Evolutionary conservation across 2,888 invertebrate genomes (phyloP).

Genomic region (Caenorhabditis japonica): DNA sequence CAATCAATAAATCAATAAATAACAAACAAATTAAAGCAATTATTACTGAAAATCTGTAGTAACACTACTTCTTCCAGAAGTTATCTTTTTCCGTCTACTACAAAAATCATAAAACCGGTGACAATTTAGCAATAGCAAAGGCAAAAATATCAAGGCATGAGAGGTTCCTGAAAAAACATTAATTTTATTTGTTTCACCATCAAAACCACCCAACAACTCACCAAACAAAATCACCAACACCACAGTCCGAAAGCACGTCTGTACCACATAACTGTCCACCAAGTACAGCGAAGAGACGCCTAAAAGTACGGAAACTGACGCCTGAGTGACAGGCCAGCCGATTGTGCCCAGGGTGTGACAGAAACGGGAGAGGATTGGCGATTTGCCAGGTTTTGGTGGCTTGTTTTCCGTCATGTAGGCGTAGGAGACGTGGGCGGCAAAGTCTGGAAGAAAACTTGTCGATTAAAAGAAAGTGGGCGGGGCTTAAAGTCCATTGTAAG

Average conservation of each 20-base stretch:
- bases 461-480: too few species aligned
- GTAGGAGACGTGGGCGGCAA: constrained; percentile 73
- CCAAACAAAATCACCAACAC: constrained; percentile 70
- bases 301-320: constrained; percentile 66
- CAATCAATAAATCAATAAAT: too few species aligned
- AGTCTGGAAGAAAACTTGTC: constrained; percentile 49
- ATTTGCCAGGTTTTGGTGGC: constrained; percentile 13
- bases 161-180: constrained; percentile 56
- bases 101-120: constrained; percentile 42
- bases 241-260: constrained; percentile 73
- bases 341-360: constrained; percentile 64
- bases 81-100: too few species aligned
- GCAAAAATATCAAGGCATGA: constrained; percentile 71
- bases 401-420: constrained; percentile 67
- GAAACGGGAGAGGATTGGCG: constrained; percentile 25
- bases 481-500: not conserved
- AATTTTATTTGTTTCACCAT: too few species aligned
- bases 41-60: too few species aligned
- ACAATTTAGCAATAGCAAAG: constrained; percentile 58
- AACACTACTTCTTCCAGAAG: too few species aligned
- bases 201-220: too few species aligned
- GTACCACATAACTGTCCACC: constrained; percentile 71
- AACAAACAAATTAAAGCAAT: too few species aligned
- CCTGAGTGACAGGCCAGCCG: constrained; percentile 72
- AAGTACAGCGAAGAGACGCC: constrained; percentile 67